Evolutionary conservation across 2,888 invertebrate genomes (phyloP).

Genomic region (Phrixothrix hirtus): DNA sequence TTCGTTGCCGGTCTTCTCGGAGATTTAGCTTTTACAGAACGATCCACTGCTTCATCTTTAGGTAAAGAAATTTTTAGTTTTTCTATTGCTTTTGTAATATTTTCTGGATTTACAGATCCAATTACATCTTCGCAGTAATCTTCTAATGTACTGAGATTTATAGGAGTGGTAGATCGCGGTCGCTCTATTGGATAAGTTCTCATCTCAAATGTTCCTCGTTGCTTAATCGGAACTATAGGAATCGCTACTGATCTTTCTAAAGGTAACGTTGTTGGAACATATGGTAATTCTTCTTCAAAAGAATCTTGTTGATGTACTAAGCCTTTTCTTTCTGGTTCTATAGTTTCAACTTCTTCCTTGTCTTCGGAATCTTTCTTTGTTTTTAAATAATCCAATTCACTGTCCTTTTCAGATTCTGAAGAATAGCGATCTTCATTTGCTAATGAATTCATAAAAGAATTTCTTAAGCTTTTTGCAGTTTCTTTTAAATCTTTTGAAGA

Average conservation of each 20-base stretch:
- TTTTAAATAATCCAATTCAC: conserved; percentile 59
- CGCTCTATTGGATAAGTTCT: conserved; percentile 74
- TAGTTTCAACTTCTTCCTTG: conserved; percentile 58
- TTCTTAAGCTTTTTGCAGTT: conserved; percentile 13
- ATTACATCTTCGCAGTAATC: conserved; percentile 64
- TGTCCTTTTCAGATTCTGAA: conserved; percentile 75
- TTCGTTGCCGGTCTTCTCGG: conserved; percentile 56
- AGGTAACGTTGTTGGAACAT: conserved; percentile 87
- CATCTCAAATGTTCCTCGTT: conserved; percentile 64
- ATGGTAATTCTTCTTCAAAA: conserved; percentile 82
- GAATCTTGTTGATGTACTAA: conserved; percentile 81
- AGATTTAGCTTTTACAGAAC: conserved; percentile 56
- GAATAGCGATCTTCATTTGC: conserved; percentile 60
- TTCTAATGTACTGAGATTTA: conserved; percentile 71
- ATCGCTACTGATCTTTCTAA: conserved; percentile 80
- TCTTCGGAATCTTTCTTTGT: conserved; percentile 50
- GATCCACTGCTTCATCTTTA: conserved; percentile 59
- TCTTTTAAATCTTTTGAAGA: conserved; percentile 10
- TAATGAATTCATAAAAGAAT: conserved; percentile 34
- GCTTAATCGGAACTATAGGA: conserved; percentile 79
- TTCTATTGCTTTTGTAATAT: conserved; percentile 56
- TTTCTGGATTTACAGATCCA: conserved; percentile 45
- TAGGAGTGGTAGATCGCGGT: conserved; percentile 74
- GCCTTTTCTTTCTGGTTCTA: conserved; percentile 73
- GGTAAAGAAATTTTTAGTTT: conserved; percentile 74